These are phyloP conservation scores for Sminthopsis crassicaudata DNA, from an alignment of 2,113 vertebrate species.

Conservation along the genomic window DNA sequence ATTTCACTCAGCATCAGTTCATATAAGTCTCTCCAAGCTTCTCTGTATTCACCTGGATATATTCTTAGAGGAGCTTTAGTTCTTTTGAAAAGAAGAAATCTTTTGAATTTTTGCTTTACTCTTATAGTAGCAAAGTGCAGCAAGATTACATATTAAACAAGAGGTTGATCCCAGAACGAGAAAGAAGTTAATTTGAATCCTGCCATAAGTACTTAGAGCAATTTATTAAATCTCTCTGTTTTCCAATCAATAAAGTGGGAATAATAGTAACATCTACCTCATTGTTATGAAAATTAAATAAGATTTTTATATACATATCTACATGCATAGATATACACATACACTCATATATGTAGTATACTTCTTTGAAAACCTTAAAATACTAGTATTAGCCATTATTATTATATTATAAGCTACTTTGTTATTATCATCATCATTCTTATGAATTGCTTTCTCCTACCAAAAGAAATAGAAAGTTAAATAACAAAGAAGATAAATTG, in stretches of 20 bases:
- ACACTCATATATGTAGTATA: not conserved
- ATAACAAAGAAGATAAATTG: too few relatives aligned
- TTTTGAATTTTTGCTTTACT: not conserved
- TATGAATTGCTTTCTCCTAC: too few relatives aligned
- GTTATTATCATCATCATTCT: too few relatives aligned
- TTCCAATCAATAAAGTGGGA: not conserved
- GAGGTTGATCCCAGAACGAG: not conserved
- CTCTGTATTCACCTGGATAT: too few relatives aligned
- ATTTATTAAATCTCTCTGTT: not conserved
- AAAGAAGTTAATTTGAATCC: not conserved
- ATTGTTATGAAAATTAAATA: not conserved
- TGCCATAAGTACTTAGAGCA: not conserved
- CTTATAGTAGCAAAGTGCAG: not conserved
- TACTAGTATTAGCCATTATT: too few relatives aligned
- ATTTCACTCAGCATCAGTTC: too few relatives aligned
- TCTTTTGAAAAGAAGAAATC: not conserved
- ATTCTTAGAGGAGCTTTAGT: not conserved
- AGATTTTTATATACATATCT: not conserved
- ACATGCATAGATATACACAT: too few relatives aligned
- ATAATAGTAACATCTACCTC: not conserved
- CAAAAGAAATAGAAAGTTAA: too few relatives aligned
- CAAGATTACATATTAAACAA: not conserved
- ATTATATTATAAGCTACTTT: too few relatives aligned
- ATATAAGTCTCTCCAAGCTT: too few relatives aligned
- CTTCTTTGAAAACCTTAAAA: too few relatives aligned